Evolutionary conservation across 1,140 invertebrate genomes (phyloP), one percentile per base, ranked within the genome.

Genomic region (Chironomus striatipennis): DNA sequence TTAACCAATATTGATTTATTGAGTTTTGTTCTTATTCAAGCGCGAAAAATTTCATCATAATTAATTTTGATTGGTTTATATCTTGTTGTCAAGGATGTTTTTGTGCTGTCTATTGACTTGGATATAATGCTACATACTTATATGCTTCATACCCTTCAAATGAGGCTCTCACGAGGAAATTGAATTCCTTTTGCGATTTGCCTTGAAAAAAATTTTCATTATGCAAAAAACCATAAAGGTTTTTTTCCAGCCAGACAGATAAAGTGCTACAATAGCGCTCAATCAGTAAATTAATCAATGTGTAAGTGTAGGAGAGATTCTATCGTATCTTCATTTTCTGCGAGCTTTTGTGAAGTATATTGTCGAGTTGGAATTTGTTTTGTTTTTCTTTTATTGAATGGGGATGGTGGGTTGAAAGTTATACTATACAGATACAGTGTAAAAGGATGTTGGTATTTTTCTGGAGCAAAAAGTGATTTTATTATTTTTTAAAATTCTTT

Each of bases 181-280:
- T 57, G 15, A 57, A 57, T 57, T 57, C 47, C 47, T 57, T 57
- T 57, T 57, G 47, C n/a, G 12, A 57, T n/a, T n/a, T 57, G 47
- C 47, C 12, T 15, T n/a, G 12, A 15, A 57, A 57, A 57, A 57
- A 57, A 2, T 34, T 57, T 57, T 12, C 0, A 15, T 57, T 34
- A 57, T 12, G 4, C 5, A 12, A n/a, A 15, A 47, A 47, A 47
- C 43, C 15, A 47, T 5, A 12, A n/a, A 57, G 24, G 47, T 47
- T 47, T 47, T 7, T 43, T 5, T n/a, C 47, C n/a, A 57, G 47
- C 12, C n/a, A 57, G 47, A 57, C 47, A n/a, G 47, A 57, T 10
- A 57, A 57, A 57, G 47, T 15, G 9, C 15, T 47, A 57, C 47
- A 57, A 57, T 15, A 57, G n/a, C 47, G 47, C 47, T 57, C n/a